Base-by-base conservation (phyloP, 92 coral and sea anemone genomes). In the Palythoa grandis region DNA sequence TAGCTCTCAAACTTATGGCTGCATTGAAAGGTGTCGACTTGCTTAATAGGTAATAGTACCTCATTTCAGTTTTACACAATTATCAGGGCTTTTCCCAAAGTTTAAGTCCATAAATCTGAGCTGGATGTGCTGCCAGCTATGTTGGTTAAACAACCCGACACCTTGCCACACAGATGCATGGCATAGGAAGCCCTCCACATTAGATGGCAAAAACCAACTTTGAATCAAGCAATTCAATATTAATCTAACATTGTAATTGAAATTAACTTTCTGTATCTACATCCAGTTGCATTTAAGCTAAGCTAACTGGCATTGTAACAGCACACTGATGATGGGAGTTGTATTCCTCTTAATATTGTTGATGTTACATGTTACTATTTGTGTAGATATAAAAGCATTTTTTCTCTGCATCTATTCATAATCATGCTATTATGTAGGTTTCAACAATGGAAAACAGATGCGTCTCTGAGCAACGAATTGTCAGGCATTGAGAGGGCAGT, bases 1-100 rank as follows among this genome's bases (percentile, higher is more conserved):
- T 91, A 74, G 95, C 90, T 40, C 52, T 96, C n/a, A 95, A 79
- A 86, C 87, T 96, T 12, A 72, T 88, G 1, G 85, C 88, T 40
- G 78, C 82, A 68, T 84, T 96, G 24, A 52, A 82, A 19, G 97
- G 84, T 15, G 78, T 73, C 39, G 90, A 93, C 83, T 66, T 96
- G 40, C 86, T 96, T 5, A 87, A 89, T 85, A 96, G 98, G 98
- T 94, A 67, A 4, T 19, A 0, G 12, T 16, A 13, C 19, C 43
- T 53, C 43, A 23, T 2, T 5, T 25, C 40, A 5, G 9, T 25
- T 29, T 7, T 69, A 69, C 29, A 69, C 13, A n/a, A 12, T 19
- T 19, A 65, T 65, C 70, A 17, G 19, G 61, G 61, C 61, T 56
- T 16, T 16, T 56, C 16, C 61, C 0, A 12, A 29, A 29, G 35